A percentile compares a stretch with the other conserved stretches of the same genome.
These are phyloP conservation scores for Tubulanus polymorphus DNA, from an alignment of 2,888 invertebrate species.

Conservation along the genomic window DNA sequence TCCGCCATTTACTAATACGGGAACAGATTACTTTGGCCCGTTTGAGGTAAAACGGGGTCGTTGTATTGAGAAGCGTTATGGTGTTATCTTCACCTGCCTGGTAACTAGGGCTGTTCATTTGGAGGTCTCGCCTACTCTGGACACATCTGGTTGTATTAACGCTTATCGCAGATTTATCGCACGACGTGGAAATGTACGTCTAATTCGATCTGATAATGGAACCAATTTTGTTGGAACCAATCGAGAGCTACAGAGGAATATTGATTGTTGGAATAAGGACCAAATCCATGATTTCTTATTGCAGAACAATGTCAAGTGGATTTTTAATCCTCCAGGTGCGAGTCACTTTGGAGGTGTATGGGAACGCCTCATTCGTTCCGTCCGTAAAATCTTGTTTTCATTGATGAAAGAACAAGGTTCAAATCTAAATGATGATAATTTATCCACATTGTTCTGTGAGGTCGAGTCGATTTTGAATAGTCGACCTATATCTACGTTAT, in stretches of 20 bases:
- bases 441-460: background rate
- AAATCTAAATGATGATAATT: background rate
- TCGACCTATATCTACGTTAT: background rate
- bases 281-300: background rate
- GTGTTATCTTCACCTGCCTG: slow-evolving; percentile 19
- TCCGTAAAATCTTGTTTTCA: background rate
- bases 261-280: slow-evolving; percentile 9
- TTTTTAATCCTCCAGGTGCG: background rate
- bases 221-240: slow-evolving; percentile 19
- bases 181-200: slow-evolving; percentile 8
- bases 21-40: slow-evolving; percentile 16
- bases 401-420: background rate
- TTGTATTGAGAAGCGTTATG: slow-evolving; percentile 14
- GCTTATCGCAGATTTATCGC: slow-evolving; percentile 15
- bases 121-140: slow-evolving; percentile 12
- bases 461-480: background rate
- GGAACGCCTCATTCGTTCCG: background rate
- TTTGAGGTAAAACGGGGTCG: slow-evolving; percentile 15
- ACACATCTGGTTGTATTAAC: slow-evolving; percentile 13
- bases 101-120: slow-evolving; percentile 14
- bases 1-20: slow-evolving; percentile 11
- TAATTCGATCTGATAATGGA: slow-evolving; percentile 18
- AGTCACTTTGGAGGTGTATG: background rate
- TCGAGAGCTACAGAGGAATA: slow-evolving; percentile 14
- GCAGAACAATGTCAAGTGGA: background rate